These are phyloP conservation scores for Poecilia velifera DNA, from an alignment of 2,797 vertebrate species.

Conservation along the genomic window DNA sequence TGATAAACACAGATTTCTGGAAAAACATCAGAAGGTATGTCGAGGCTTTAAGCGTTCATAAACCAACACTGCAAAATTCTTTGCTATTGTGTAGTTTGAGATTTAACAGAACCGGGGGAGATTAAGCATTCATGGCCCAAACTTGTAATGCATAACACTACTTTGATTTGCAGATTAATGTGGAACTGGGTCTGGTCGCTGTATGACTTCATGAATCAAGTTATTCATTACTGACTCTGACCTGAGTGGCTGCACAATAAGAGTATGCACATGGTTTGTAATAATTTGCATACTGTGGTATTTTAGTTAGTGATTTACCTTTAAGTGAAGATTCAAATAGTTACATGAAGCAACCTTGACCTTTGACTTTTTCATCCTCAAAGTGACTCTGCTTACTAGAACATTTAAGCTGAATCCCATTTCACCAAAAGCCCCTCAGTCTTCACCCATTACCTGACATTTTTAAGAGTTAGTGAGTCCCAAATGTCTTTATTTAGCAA, in stretches of 20 bases:
- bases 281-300: constrained; percentile 23
- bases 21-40: constrained; percentile 36
- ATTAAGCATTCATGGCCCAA: constrained; percentile 44
- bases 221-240: constrained; percentile 40
- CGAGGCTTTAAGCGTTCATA: constrained; percentile 10
- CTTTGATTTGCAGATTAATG: constrained; percentile 61
- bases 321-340: background rate
- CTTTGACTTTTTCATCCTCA: background rate
- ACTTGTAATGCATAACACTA: constrained; percentile 41
- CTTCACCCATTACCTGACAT: background rate
- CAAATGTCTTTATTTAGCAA: background rate
- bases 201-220: constrained; percentile 55
- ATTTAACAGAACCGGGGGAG: constrained; percentile 38
- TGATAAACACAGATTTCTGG: constrained; percentile 30
- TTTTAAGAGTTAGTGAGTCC: background rate
- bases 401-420: background rate
- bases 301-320: constrained; percentile 23
- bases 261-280: constrained; percentile 29
- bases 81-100: constrained; percentile 33
- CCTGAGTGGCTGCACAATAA: constrained; percentile 16
- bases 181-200: constrained; percentile 19
- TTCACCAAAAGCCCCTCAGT: background rate
- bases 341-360: background rate
- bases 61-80: constrained; percentile 22
- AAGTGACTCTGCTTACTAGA: background rate